Evolutionary conservation across 2,888 invertebrate species (phyloP), one percentile per base, ranked within the genome.

Genomic region (Drosophila atripex): DNA sequence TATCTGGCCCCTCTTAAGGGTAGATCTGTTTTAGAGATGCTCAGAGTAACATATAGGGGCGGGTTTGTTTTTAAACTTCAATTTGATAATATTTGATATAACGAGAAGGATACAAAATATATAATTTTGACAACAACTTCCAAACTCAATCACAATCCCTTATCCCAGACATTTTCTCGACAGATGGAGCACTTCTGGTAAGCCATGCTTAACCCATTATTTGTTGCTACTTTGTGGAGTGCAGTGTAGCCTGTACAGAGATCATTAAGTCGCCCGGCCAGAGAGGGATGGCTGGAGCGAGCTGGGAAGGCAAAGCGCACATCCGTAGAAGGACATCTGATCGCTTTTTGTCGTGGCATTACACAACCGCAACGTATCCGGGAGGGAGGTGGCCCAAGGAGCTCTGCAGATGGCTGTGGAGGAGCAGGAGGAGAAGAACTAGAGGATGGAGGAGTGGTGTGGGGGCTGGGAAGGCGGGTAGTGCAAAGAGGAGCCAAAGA

Each of bases 311-410:
- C 73, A 76, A 82, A 82, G 73, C 75, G 80, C 76, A 89, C 86
- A 89, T 89, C 90, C 90, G 89, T 88, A 89, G 89, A 90, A 89
- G 90, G 89, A 89, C 88, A 89, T 82, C 76, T 88, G 89, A 89
- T 89, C 89, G 77, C 76, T 85, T 86, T 80, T 82, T 79, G 76
- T 84, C 73, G 73, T 76, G 70, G 84, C 84, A 86, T 84, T 80
- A 74, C 80, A 83, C 83, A 82, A 82, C 84, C 83, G 73, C 82
- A 82, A 77, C 41, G 63, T 54, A 53, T 59, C 60, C 53, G 57
- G 59, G 59, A 41, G 35, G 46, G 54, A 14, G 14, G 16, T 35
- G 32, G 45, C 11, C 14, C 21, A 18, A 41, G 45, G 56, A 30
- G 56, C 38, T 14, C 46, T 43, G 14, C 6, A 35, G 35, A 7